Evolutionary conservation across 2,888 invertebrate genomes (phyloP), one percentile per base, ranked within the genome.

Genomic region (Ennomos fuscantarius): DNA sequence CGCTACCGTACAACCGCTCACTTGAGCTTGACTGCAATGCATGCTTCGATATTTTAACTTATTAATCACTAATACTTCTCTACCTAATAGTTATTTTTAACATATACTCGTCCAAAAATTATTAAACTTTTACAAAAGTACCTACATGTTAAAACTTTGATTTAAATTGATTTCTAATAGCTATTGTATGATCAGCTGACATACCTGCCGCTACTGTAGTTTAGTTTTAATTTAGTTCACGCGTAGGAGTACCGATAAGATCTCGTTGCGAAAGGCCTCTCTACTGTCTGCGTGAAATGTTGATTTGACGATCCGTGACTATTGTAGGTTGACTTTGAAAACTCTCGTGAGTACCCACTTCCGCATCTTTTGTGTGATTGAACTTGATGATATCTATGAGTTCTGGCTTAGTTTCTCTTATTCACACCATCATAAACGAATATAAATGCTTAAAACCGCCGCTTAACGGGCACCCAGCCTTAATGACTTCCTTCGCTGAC

Each of bases 401-500:
- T 71, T 78, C 74, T 76, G 70, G 73, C 70, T 77, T 67, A 65
- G 71, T 74, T 77, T 73, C 71, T 67, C 41, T 67, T 67, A 79
- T 80, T 82, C 81, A 79, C 81, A 78, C 75, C 68, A 60, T 65
- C 70, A 72, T 81, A 81, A 81, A 71, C 68, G 70, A 70, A 81
- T 79, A 73, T 73, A 75, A 81, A 84, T 76, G 79, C 75, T 82
- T 74, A 68, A 79, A 85, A 81, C 71, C 79, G 77, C 74, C 77
- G 76, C 70, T 77, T 86, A 84, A 81, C 78, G 77, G 58, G 79
- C 70, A 70, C 68, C 69, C 72, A 71, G 68, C 69, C 81, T 79
- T 88, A 88, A 89, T 89, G 85, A 86, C 85, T 88, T 89, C 85
- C 83, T 85, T 82, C 76, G 88, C 85, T 89, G 89, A 90, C 89